phyloP scores from a whole-genome alignment of 1,140 invertebrate genomes.

The Physella acuta region DNA sequence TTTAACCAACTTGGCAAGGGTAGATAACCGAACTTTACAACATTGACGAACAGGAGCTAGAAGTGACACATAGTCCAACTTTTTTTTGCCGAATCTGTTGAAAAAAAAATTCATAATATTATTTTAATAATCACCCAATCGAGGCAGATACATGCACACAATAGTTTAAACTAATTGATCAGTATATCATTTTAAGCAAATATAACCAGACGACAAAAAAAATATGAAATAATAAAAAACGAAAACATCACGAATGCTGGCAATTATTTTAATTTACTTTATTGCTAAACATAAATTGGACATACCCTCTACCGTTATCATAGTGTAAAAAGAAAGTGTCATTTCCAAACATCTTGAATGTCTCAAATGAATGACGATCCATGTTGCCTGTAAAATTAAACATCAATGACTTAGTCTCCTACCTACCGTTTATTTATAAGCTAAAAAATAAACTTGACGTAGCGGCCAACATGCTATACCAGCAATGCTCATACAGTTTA shows the following conservation, averaged over 20 bases:
- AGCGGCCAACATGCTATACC: no score
- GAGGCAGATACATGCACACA: no score
- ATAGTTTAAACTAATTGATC: no score
- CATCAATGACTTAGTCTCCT: no score
- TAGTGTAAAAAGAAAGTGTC: constrained; percentile 89
- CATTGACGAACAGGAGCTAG: constrained; percentile 90
- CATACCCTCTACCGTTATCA: constrained; percentile 83
- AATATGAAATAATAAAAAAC: background rate
- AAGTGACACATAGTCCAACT: constrained; percentile 90
- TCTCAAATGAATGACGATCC: constrained; percentile 96
- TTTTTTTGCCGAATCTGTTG: constrained; percentile 78
- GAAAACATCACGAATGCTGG: background rate
- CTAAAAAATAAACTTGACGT: no score
- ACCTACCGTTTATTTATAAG: no score
- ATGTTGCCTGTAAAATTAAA: constrained; percentile 82
- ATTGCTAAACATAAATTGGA: no score
- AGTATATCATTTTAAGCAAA: background rate
- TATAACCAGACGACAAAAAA: background rate
- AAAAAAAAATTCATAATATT: background rate
- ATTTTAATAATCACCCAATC: background rate
- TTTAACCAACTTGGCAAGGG: constrained; percentile 72
- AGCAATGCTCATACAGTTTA: no score
- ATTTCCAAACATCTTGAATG: constrained; percentile 87
- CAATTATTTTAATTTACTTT: background rate
- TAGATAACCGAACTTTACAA: constrained; percentile 79